These are phyloP conservation scores for Agrilus planipennis DNA, from an alignment of 1,140 invertebrate species.

Conservation along the genomic window DNA sequence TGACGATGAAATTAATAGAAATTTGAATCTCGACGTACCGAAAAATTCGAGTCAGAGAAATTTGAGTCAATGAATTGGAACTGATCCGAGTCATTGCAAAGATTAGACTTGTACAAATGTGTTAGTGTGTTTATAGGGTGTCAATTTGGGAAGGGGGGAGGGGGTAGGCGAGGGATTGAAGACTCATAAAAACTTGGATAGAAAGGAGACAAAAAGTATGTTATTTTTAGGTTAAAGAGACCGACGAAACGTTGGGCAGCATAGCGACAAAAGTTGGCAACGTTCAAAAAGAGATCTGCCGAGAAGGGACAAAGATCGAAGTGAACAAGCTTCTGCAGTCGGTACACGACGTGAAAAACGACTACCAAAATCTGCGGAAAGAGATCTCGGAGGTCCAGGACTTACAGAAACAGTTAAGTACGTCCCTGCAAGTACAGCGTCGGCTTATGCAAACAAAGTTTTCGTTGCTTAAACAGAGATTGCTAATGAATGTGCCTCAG, in stretches of 20 bases:
- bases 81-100: no score
- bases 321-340: slow-evolving; percentile 28
- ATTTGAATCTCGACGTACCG: no score
- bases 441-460: slow-evolving; percentile 31
- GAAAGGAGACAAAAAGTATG: no score
- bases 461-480: slow-evolving; percentile 26
- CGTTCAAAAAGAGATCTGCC: slow-evolving; percentile 28
- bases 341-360: slow-evolving; percentile 30
- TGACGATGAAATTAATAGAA: no score
- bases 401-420: slow-evolving; percentile 31
- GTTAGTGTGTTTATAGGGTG: no score
- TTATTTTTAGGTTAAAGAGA: slow-evolving; percentile 32
- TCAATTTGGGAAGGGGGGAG: no score
- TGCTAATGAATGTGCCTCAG: slow-evolving; percentile 10
- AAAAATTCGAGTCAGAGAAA: no score
- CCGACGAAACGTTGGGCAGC: slow-evolving; percentile 27
- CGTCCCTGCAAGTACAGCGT: slow-evolving; percentile 26
- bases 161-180: no score
- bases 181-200: no score
- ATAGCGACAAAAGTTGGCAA: slow-evolving; percentile 30
- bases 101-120: no score
- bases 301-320: slow-evolving; percentile 26
- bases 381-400: slow-evolving; percentile 31
- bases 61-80: no score
- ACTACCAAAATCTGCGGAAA: slow-evolving; percentile 32